Evolutionary conservation across 2,113 vertebrate species (phyloP), one percentile per base, ranked within the genome.

Genomic region (Pyxicephalus adspersus): DNA sequence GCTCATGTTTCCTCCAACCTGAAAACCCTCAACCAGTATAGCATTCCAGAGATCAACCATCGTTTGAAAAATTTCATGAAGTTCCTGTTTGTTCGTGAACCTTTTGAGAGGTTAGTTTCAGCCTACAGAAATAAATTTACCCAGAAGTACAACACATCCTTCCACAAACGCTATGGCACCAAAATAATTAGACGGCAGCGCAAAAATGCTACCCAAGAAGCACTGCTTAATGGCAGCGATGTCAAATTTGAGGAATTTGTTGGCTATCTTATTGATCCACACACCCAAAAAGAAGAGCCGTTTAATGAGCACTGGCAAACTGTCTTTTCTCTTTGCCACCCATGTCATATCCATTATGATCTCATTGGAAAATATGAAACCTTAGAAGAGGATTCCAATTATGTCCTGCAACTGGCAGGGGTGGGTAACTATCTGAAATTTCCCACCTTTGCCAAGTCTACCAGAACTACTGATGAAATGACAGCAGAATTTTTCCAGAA

Each of bases 71-170:
- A 89, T 92, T 99, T 98, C 92, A 89, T 99, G 92, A 99, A 99
- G 90, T 99, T 99, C 89, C 92, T 99, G 72, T 99, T 99, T 15
- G 97, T 99, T 0, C 96, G 98, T 0, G 98, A 99, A 86, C 98
- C 98, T 81, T 98, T 99, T 0, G 98, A 99, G 91, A 89, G 98
- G 84, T 92, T 99, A 87, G 97, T 99, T 86, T 98, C 97, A 0
- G 98, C 98, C 50, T 99, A 99, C 90, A 95, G 98, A 83, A 99
- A 99, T 92, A 99, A 99, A 87, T 99, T 99, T 91, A 99, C 98
- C 17, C 95, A 98, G 85, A 97, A 98, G 86, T 99, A 99, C 90
- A 99, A 99, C 92, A 96, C 96, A 0, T 98, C 98, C 80, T 99
- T 99, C 87, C 98, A 99, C 89, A 98, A 97, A 88, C 95, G 98